Base-by-base conservation (phyloP, 2,113 vertebrate species). In the Indri indri region DNA sequence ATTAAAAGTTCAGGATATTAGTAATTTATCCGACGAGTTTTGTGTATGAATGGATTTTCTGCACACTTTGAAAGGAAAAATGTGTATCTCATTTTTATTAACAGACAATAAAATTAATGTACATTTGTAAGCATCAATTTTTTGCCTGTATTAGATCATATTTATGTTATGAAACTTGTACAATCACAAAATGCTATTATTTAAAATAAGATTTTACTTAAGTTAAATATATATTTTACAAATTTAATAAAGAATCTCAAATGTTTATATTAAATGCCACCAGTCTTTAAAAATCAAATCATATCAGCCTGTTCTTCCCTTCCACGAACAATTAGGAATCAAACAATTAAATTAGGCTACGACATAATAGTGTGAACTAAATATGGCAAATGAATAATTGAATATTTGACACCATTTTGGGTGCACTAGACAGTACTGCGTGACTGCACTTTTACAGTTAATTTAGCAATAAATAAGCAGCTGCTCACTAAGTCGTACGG, bases 251-350 rank as follows among this genome's bases (percentile, higher is more conserved):
- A 73, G 16, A 84, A 54, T 59, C 32, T 57, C 83, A 57, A 93
- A 40, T 40, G 23, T 65, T 92, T 92, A 83, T 16, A 54, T 77
- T 71, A 94, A 94, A 91, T 85, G 65, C 57, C 13, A 93, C 22
- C 65, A 73, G 25, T 3, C 40, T 95, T 93, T 84, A 84, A 91
- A 87, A 91, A 93, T 86, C 30, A 90, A 89, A 71, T 50, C 57
- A 42, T 71, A 45, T 20, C 10, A 94, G 20, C 50, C n/a, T 9
- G 88, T 90, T 85, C 32, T 79, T 92, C 76, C 27, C 12, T 63
- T 37, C 37, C 17, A 83, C 45, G 22, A 77, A 65, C 22, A 88
- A 81, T 74, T 57, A 95, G 27, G 17, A 95, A 65, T 30, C 23
- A 34, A 92, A 68, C 12, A 84, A 94, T 61, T 77, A 92, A 85